A percentile compares a stretch with the other conserved stretches of the same genome.
These are phyloP conservation scores for Capitulum mitella DNA, from an alignment of 2,888 invertebrate genomes.

Conservation along the genomic window DNA sequence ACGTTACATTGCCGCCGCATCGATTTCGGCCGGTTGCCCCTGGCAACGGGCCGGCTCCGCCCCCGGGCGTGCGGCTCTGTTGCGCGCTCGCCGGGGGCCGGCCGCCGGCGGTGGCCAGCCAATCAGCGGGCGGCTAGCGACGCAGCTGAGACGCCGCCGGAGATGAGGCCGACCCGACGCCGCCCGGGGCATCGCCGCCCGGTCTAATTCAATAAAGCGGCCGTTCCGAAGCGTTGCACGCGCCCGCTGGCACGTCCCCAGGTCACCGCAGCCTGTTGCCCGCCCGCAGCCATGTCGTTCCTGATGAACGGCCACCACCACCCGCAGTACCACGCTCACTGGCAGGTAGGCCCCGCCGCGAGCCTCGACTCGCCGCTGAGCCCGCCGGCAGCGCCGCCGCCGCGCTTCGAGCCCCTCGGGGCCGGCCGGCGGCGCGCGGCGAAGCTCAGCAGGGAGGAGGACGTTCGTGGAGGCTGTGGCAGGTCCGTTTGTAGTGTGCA, in stretches of 20 bases:
- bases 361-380: no score
- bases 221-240: neutral
- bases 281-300: neutral
- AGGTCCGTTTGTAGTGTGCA: no score
- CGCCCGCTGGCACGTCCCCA: neutral
- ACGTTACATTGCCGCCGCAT: slow-evolving; percentile 7
- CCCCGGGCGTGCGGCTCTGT: neutral
- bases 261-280: neutral
- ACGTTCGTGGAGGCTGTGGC: no score
- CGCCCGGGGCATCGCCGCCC: neutral
- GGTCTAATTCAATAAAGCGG: neutral
- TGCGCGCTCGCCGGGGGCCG: slow-evolving; percentile 8
- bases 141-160: neutral
- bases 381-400: no score
- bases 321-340: neutral
- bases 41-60: slow-evolving; percentile 9
- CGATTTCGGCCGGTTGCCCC: neutral
- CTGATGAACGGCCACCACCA: slow-evolving; percentile 11
- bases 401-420: no score
- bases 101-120: neutral
- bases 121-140: neutral
- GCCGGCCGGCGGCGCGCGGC: no score
- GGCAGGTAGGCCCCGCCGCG: neutral
- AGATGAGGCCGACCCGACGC: neutral
- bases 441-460: no score